Evolutionary conservation across 2,888 invertebrate species (phyloP), one percentile per base, ranked within the genome.

Genomic region (Drosophila nr. perissopoda): DNA sequence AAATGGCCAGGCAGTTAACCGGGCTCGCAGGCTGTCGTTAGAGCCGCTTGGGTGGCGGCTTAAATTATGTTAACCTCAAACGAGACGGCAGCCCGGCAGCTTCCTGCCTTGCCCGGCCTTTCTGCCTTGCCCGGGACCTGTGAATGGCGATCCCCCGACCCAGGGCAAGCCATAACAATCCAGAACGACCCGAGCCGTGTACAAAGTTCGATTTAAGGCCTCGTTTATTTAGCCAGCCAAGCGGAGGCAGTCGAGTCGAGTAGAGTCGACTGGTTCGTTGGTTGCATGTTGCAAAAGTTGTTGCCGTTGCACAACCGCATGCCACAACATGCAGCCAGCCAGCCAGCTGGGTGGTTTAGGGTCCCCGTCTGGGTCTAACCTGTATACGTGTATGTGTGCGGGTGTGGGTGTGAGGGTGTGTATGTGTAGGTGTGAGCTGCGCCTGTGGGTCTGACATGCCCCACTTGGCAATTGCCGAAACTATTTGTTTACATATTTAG

Each of bases 401-500:
- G 42, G 62, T 16, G n/a, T 18, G 18, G 21, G 1, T 29, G 10
- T 29, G 33, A 38, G 18, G 10, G 1, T 11, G 11, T 42, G n/a
- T 29, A 10, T 13, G 48, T 18, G 33, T 56, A 60, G 54, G 59
- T 63, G 72, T 59, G 59, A 38, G 34, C 34, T 33, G 21, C 52
- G 49, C 42, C 48, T 62, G 40, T 42, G 48, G 53, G 68, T 68
- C 61, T 71, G 60, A 71, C 81, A 88, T 90, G 86, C 76, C 88
- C 90, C 90, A 90, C 86, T 90, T 90, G 87, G 90, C 87, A 87
- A 88, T 87, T 88, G 90, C 89, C 87, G 75, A 86, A 87, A 87
- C 87, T 89, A 90, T 90, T 88, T 90, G 90, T 88, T 87, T 85
- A 84, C 90, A 91, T 89, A 90, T 87, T 89, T 90, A 87, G 86